phyloP scores from a whole-genome alignment of 2,797 vertebrate species.

The Chromis chromis region DNA sequence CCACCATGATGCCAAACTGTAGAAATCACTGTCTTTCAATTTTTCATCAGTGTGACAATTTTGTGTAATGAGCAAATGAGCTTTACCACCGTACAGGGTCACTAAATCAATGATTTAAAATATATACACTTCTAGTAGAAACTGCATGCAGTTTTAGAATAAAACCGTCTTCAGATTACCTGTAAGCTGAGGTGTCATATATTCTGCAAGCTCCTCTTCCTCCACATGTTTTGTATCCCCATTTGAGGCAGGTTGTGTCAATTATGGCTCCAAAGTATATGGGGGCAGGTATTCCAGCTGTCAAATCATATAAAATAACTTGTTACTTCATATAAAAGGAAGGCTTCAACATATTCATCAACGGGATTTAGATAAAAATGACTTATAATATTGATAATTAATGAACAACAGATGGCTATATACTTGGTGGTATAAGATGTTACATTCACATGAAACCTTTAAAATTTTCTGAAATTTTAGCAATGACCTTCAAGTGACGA shows the following conservation, averaged over 20 bases:
- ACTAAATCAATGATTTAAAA: neutral
- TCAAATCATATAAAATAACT: conserved; percentile 22
- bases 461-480: neutral
- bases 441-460: neutral
- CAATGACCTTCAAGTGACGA: neutral
- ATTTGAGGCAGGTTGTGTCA: conserved; percentile 92
- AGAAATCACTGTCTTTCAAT: neutral
- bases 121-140: neutral
- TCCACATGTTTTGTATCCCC: conserved; percentile 89
- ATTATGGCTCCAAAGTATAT: conserved; percentile 95
- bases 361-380: neutral
- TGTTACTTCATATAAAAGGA: conserved; percentile 15
- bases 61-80: too few relatives aligned
- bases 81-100: neutral
- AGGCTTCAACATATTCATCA: neutral
- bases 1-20: neutral
- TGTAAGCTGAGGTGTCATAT: conserved; percentile 89
- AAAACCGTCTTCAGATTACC: conserved; percentile 76
- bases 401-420: neutral
- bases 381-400: neutral
- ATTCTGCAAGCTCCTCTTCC: conserved; percentile 90
- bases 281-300: conserved; percentile 94
- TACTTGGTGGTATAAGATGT: neutral
- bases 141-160: neutral
- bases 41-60: neutral